These are phyloP conservation scores for Halcyon chelicuti DNA, from an alignment of 2,797 vertebrate genomes.

Conservation along the genomic window DNA sequence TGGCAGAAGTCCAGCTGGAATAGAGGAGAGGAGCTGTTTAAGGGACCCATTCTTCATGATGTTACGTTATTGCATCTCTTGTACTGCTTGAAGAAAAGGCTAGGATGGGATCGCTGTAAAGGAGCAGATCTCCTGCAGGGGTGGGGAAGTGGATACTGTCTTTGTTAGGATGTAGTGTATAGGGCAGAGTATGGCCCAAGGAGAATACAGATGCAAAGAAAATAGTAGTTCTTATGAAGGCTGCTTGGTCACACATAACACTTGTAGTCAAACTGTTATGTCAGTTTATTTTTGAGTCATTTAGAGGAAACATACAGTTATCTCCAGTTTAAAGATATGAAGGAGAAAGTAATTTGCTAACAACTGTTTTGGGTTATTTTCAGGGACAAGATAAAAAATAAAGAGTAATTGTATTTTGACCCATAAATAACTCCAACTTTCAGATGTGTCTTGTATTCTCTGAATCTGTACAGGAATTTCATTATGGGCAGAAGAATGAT, in stretches of 20 bases:
- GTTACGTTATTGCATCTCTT: constrained; percentile 1
- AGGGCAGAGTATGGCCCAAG: background rate
- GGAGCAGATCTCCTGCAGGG: background rate
- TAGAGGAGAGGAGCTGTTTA: constrained; percentile 11
- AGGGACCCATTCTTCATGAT: background rate
- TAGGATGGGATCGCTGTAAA: background rate
- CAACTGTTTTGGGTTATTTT: background rate
- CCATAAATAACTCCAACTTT: constrained; percentile 25
- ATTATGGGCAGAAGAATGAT: background rate
- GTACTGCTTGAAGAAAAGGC: background rate
- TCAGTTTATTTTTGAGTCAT: constrained; percentile 20
- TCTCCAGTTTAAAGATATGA: constrained; percentile 10
- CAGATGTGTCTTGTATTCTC: background rate
- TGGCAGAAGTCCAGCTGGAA: constrained; percentile 55
- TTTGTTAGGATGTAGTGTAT: background rate
- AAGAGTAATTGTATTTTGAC: constrained; percentile 20
- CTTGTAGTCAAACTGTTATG: background rate
- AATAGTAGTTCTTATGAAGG: background rate
- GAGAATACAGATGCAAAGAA: background rate
- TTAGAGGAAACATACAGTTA: constrained; percentile 16
- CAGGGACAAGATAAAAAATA: constrained; percentile 25
- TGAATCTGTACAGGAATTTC: background rate
- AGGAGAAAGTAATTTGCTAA: constrained; percentile 38
- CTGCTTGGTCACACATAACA: background rate
- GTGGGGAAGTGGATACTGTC: background rate